Evolutionary conservation across 1,140 invertebrate genomes (phyloP), one percentile per base, ranked within the genome.

Genomic region (Acromyrmex heyeri): DNA sequence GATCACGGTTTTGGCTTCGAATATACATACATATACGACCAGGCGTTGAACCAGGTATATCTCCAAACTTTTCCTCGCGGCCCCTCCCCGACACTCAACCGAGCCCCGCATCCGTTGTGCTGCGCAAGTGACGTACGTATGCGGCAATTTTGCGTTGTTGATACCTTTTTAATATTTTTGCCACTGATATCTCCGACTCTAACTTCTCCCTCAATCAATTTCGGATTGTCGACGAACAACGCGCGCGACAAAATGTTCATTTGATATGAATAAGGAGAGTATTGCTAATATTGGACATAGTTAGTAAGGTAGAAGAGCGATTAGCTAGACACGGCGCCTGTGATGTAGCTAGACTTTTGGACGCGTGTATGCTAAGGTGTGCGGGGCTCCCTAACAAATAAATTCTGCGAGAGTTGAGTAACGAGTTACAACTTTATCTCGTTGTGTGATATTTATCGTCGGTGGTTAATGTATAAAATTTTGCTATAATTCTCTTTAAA

Each of bases 261-360:
- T 92, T 91, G 81, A 90, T 72, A 86, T 70, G 38, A 78, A 30
- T 50, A 55, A 27, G 21, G 18, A 73, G 70, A 73, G 24, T 30
- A 30, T 14, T 30, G 48, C 70, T 73, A 55, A 30, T 73, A 30
- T 53, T 50, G 69, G 48, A 72, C 24, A 30, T 72, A 72, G 44
- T 90, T 69, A 69, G 2, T 69, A 69, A 50, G 65, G 6, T 83
- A 93, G 92, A 93, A 91, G 91, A 83, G 69, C 69, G 86, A 85
- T 90, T 94, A 94, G 93, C 88, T 93, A 92, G 91, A 94, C 91
- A 92, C 65, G 75, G 90, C 91, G 93, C 92, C 93, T 94, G 94
- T 94, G 94, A 94, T 94, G 93, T 94, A 94, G 94, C 93, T 94
- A 93, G 93, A 91, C 81, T 93, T 90, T 73, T n/a, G 87, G 83